Evolutionary conservation across 2,888 invertebrate species (phyloP).

Genomic region (Pollenia griseotomentosa): DNA sequence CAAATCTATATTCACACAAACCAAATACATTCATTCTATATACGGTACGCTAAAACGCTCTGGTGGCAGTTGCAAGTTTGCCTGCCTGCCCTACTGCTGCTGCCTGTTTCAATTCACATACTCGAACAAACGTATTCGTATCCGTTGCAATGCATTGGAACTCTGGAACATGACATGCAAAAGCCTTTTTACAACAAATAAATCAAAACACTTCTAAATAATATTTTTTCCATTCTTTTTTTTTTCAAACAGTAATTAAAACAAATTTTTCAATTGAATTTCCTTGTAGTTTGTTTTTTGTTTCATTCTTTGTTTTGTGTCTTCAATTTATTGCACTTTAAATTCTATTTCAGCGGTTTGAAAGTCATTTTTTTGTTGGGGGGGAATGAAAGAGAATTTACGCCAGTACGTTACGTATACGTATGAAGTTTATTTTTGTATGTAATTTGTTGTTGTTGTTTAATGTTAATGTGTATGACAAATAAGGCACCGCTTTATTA

Average conservation of each 20-base stretch:
- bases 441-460: constrained; percentile 27
- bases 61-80: constrained; percentile 62
- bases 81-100: constrained; percentile 23
- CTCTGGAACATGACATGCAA: constrained; percentile 66
- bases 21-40: neutral
- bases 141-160: constrained; percentile 38
- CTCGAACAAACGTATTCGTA: constrained; percentile 18
- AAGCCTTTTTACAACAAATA: constrained; percentile 57
- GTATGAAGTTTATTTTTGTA: neutral
- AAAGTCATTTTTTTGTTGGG: neutral
- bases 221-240: constrained; percentile 33
- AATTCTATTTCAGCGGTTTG: constrained; percentile 47
- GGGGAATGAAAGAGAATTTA: constrained; percentile 6
- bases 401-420: neutral
- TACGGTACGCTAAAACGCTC: constrained; percentile 49
- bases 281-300: constrained; percentile 33
- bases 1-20: constrained; percentile 2
- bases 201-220: constrained; percentile 71
- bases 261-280: constrained; percentile 72
- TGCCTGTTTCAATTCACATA: constrained; percentile 43
- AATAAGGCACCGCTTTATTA: constrained; percentile 69
- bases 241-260: constrained; percentile 67
- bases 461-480: constrained; percentile 46
- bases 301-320: neutral
- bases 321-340: constrained; percentile 53